Conservation (phyloP, 1,140 invertebrate genomes). For the Samia ricini region DNA sequence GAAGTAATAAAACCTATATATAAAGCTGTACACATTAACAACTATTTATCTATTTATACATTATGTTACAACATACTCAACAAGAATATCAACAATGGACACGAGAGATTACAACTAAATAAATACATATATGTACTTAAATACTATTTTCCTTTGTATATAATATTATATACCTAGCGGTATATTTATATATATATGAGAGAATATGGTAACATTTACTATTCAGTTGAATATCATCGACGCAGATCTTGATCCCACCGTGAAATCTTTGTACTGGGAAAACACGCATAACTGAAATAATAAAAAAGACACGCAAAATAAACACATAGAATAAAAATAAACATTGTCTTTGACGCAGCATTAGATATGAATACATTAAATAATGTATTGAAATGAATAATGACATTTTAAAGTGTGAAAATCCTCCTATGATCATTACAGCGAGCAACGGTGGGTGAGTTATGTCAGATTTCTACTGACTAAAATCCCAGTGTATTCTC, state of each 20-base stretch:
- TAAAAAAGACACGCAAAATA: constrained; percentile 42
- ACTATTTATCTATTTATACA: constrained; percentile 32
- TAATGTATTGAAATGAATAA: no score
- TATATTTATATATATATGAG: constrained; percentile 18
- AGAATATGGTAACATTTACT: constrained; percentile 30
- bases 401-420: no score
- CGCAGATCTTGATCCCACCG: constrained; percentile 79
- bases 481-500: no score
- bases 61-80: constrained; percentile 72
- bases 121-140: constrained; percentile 46
- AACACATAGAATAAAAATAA: background rate
- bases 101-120: constrained; percentile 54
- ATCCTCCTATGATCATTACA: no score
- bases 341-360: no score
- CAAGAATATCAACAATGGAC: constrained; percentile 77
- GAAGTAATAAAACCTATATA: background rate
- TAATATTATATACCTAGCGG: constrained; percentile 16
- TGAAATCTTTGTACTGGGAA: constrained; percentile 94
- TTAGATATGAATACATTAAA: no score
- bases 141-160: constrained; percentile 19
- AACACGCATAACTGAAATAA: constrained; percentile 91
- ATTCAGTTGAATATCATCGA: constrained; percentile 66
- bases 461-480: no score
- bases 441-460: no score
- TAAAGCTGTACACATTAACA: background rate